A percentile compares a stretch with the other conserved stretches of the same genome.
Evolutionary conservation across 2,888 invertebrate species (phyloP).

Genomic region (Macrostomum cliftonense): DNA sequence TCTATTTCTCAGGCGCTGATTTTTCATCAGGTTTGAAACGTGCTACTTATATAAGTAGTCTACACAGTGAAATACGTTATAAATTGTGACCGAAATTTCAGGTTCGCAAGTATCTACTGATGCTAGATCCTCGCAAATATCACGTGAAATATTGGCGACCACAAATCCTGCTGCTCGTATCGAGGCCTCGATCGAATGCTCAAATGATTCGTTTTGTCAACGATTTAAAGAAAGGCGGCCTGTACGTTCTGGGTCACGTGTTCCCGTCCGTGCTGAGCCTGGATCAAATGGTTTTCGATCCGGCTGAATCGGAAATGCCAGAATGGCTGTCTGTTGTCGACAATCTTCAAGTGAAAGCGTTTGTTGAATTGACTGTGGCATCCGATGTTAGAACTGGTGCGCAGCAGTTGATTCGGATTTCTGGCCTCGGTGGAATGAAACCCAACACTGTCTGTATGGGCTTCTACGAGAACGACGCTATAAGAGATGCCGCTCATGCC

Average conservation of each 20-base stretch:
- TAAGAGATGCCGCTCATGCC: too few relatives aligned
- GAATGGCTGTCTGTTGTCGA: conserved; percentile 15
- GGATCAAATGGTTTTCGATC: too few relatives aligned
- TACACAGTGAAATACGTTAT: too few relatives aligned
- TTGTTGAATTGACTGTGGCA: conserved; percentile 77
- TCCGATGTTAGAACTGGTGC: conserved; percentile 67
- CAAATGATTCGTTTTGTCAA: conserved; percentile 90
- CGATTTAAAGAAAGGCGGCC: conserved; percentile 73
- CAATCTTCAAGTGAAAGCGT: conserved; percentile 56
- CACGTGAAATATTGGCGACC: conserved; percentile 99
- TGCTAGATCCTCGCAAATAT: conserved; percentile 82
- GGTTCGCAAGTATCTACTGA: conserved; percentile 80
- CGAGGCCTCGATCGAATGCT: conserved; percentile 69
- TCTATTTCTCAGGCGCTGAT: conserved; percentile 96
- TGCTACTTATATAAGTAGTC: too few relatives aligned
- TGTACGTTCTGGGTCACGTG: conserved; percentile 70
- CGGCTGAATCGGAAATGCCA: too few relatives aligned
- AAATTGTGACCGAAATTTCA: conserved; percentile 27
- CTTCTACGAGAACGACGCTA: conserved; percentile 53
- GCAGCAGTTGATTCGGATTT: conserved; percentile 67
- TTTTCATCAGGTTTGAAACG: conserved; percentile 90
- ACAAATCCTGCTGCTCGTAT: conserved; percentile 74
- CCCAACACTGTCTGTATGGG: conserved; percentile 83
- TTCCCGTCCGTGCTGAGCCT: conserved; percentile 38
- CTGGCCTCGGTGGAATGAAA: conserved; percentile 96